Evolutionary conservation across 2,797 vertebrate species (phyloP), one percentile per base, ranked within the genome.

Genomic region (Vespertilio murinus): DNA sequence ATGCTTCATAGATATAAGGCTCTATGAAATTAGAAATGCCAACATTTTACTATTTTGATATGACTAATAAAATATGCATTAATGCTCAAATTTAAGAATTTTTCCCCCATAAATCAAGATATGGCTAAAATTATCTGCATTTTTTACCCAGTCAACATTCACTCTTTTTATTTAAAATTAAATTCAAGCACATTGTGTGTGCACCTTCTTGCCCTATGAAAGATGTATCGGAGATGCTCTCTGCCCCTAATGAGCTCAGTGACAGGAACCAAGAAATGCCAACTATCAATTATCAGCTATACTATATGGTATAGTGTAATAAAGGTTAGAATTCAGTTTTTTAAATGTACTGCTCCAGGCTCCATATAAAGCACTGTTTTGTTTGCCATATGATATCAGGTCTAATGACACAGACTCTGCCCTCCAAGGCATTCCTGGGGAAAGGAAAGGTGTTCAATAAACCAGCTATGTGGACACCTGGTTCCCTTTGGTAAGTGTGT

Each of bases 1-100:
- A 92, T 23, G 86, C 9, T 88, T 73, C 77, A 96, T 79, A 94
- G 3, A 42, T 40, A 91, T 73, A 80, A 80, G 75, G 77, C 38
- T 91, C 33, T n/a, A 91, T 73, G 93, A 96, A 97, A 97, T 52
- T 70, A 18, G 96, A 92, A 97, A 97, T 83, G 79, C 52, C 91
- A 94, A 28, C 13, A 81, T 14, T 52, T 70, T 86, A 6, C 1
- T 73, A 94, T 88, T 96, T 96, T 93, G 54, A 80, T 49, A 94
- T 47, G 91, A 95, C 71, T 90, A 89, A 71, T 70, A 38, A 94
- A 97, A 97, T 90, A 94, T 18, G 93, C 17, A 22, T 5, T 88
- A 49, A 83, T 65, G 28, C 80, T 70, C 84, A 47, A 88, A 92
- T 4, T 83, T 47, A 93, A 96, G 88, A 91, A 59, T 83, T 23